phyloP scores from a whole-genome alignment of 2,113 vertebrate species.

The Platanista minor region DNA sequence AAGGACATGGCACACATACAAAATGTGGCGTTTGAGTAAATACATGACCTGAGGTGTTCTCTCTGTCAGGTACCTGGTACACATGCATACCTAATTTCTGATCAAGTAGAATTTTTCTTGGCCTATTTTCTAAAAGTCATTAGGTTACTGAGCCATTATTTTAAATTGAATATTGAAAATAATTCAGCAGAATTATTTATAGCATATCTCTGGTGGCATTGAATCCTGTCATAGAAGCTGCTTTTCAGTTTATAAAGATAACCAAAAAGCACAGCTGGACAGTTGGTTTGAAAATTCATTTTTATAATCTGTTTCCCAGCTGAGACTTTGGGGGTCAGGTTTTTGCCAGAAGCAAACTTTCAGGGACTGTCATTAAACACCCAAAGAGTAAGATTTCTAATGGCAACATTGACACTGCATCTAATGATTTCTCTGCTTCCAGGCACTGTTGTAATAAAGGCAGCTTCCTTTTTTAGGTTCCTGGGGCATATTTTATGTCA shows the following conservation, averaged over 20 bases:
- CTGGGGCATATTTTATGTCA: constrained; percentile 32
- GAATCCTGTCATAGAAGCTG: constrained; percentile 29
- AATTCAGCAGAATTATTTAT: constrained; percentile 52
- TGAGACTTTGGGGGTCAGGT: constrained; percentile 24
- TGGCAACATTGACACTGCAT: constrained; percentile 7
- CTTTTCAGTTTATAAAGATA: constrained; percentile 53
- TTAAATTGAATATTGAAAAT: constrained; percentile 61
- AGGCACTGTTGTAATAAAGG: constrained; percentile 31
- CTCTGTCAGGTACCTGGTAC: neutral
- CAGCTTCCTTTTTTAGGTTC: constrained; percentile 64
- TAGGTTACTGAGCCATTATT: constrained; percentile 48
- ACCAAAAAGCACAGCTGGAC: constrained; percentile 43
- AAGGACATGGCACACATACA: neutral
- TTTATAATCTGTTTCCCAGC: constrained; percentile 56
- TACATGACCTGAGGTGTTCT: neutral
- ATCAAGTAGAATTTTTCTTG: neutral
- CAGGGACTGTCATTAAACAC: constrained; percentile 25
- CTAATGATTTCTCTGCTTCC: constrained; percentile 41
- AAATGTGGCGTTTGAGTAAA: neutral
- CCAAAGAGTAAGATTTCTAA: constrained; percentile 43
- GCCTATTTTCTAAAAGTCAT: constrained; percentile 43
- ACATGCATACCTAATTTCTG: neutral
- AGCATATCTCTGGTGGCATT: constrained; percentile 45
- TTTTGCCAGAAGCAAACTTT: constrained; percentile 63
- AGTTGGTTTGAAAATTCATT: constrained; percentile 57